These are phyloP conservation scores for Benitochromis conjunctus DNA, from an alignment of 2,113 vertebrate genomes.

Conservation along the genomic window DNA sequence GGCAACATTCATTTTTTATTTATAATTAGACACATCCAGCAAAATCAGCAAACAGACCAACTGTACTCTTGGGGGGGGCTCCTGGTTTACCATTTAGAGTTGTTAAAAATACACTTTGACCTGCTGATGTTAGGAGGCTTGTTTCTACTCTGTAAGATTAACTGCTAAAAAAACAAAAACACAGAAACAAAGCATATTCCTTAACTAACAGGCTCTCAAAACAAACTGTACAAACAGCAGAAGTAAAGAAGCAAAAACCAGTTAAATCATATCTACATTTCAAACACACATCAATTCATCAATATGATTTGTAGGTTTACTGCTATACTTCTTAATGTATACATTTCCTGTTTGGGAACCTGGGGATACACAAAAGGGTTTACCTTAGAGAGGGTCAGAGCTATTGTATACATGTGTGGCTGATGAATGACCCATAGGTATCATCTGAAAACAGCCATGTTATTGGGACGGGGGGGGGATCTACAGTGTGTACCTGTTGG, in stretches of 20 bases:
- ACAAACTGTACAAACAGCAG: background rate
- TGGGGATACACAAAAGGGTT: background rate
- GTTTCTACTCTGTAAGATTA: background rate
- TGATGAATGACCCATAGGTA: background rate
- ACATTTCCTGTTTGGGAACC: background rate
- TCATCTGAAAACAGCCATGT: background rate
- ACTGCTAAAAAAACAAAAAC: accelerated
- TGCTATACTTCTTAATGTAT: background rate
- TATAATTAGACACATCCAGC: background rate
- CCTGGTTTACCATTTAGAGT: background rate
- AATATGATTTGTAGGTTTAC: background rate
- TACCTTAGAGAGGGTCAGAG: background rate
- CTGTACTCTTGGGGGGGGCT: background rate
- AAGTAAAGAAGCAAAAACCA: background rate
- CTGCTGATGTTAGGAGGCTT: background rate
- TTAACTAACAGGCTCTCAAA: background rate
- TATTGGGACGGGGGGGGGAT: background rate
- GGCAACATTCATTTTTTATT: background rate
- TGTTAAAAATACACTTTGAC: background rate
- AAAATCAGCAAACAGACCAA: background rate
- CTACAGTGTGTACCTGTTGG: background rate
- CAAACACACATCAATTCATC: background rate
- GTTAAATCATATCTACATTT: background rate
- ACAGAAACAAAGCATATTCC: background rate
- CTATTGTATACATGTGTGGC: background rate